Base-by-base conservation (phyloP, 2,888 invertebrate genomes). In the Epirrita christyi region DNA sequence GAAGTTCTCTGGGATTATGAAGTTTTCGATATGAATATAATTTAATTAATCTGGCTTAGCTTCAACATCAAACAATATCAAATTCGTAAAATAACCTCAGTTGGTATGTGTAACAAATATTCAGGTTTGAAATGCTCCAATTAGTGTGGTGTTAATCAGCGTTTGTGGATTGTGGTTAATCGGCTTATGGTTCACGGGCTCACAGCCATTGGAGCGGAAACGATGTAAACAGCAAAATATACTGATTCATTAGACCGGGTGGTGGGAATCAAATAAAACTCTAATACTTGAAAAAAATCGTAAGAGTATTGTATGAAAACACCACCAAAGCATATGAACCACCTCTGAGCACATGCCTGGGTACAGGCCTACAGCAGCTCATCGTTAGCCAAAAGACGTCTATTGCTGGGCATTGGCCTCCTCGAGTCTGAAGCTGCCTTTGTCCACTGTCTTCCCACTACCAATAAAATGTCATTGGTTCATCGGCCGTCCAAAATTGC, bases 121-220 rank as follows among this genome's bases (percentile, higher is more conserved):
- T 55, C 42, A 54, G 56, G 53, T 58, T 43, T 27, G 38, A 40
- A 50, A 46, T 50, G 44, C 36, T 56, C 45, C 45, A 57, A 41
- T 52, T 48, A 52, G 46, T 9, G 43, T 32, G 29, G 51, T 38
- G 51, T 44, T 38, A 42, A 42, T 38, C 27, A 41, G 43, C 46
- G 37, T 14, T 29, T n/a, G 48, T 44, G 38, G 41, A 41, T 53
- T 53, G 44, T 48, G 46, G 14, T 46, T 49, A 40, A 49, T 45
- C 21, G 32, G 13, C 29, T 32, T 32, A 21, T 29, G 43, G 15
- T 38, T 43, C 44, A 8, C 9, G 44, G 43, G 15, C 32, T 43
- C 44, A 8, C 9, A 48, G 11, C 15, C 36, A 41, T 28, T n/a
- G 40, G 36, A 28, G 36, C 34, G 41, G 43, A 50, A 59, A 42